Evolutionary conservation across 2,113 vertebrate genomes (phyloP), one percentile per base, ranked within the genome.

Genomic region (Barbus barbus): DNA sequence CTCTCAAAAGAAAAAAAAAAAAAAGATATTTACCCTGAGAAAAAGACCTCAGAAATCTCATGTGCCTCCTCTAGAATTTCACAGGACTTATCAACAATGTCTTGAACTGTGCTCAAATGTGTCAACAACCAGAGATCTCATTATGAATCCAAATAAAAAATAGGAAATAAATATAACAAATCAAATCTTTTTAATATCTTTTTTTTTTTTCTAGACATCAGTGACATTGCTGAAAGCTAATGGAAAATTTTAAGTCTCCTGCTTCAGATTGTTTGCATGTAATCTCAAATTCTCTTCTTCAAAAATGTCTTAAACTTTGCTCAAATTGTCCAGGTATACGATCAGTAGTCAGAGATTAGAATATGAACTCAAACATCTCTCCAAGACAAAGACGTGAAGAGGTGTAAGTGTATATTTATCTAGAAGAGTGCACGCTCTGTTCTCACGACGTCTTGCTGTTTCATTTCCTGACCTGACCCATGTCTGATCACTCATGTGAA

Each of bases 401-500:
- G 81, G 80, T 83, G 87, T 86, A 89, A 86, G 85, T 77, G 31
- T 88, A 46, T 82, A 65, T 90, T 78, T 85, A 73, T 78, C 74
- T 81, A 83, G 20, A 33, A 41, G 31, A 46, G 48, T 77, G 67
- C 33, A 36, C 48, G 44, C 18, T 58, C 26, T 77, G 83, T 69
- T 85, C 79, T 80, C 41, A 58, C 24, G n/a, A 8, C 63, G 28
- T 65, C 73, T 69, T 76, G 44, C 72, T 85, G 79, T 75, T 81
- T 86, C 41, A 60, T 85, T 73, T 85, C 26, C 86, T 73, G 61
- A 31, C 75, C 67, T 82, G 63, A 83, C 73, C 86, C 76, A 41
- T 85, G 85, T 85, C 67, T 83, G 46, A 58, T 87, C 31, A 83
- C 41, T 85, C 73, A 67, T 81, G 76, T 89, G 77, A 31, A 80